These are phyloP conservation scores for Epinephelus lanceolatus DNA, from an alignment of 2,113 vertebrate genomes.

Conservation along the genomic window DNA sequence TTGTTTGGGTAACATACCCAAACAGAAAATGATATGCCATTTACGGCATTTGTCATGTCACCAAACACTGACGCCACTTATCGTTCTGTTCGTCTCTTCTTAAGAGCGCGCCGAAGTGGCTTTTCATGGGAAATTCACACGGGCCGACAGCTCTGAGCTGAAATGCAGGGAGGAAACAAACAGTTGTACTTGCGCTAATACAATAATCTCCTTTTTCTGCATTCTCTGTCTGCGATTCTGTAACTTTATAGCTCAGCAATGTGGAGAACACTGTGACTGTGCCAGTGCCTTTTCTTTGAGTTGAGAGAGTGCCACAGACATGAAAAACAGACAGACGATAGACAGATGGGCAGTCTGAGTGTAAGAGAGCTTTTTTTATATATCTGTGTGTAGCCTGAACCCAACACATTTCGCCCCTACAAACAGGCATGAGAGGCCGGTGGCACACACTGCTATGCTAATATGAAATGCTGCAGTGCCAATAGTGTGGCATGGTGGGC, in stretches of 20 bases:
- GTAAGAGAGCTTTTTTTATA: conserved; percentile 44
- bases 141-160: conserved; percentile 18
- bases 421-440: conserved; percentile 46
- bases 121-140: conserved; percentile 65
- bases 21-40: conserved; percentile 79
- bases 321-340: conserved; percentile 69
- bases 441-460: conserved; percentile 37
- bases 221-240: conserved; percentile 56
- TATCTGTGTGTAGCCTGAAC: conserved; percentile 45
- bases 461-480: conserved; percentile 55
- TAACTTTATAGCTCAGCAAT: conserved; percentile 54
- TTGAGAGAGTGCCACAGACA: conserved; percentile 48
- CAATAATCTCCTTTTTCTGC: conserved; percentile 52
- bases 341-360: conserved; percentile 72
- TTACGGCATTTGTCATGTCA: conserved; percentile 64
- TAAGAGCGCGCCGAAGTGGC: conserved; percentile 24
- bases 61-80: conserved; percentile 64
- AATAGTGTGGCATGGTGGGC: conserved; percentile 56
- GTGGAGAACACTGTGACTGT: conserved; percentile 35
- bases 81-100: neutral
- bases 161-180: conserved; percentile 57
- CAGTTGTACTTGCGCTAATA: conserved; percentile 48
- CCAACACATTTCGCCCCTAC: conserved; percentile 47
- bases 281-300: conserved; percentile 50
- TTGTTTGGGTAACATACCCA: conserved; percentile 81